A percentile compares a stretch with the other conserved stretches of the same genome.
phyloP scores from a whole-genome alignment of 1,140 invertebrate species.

The Drosophila bocqueti region DNA sequence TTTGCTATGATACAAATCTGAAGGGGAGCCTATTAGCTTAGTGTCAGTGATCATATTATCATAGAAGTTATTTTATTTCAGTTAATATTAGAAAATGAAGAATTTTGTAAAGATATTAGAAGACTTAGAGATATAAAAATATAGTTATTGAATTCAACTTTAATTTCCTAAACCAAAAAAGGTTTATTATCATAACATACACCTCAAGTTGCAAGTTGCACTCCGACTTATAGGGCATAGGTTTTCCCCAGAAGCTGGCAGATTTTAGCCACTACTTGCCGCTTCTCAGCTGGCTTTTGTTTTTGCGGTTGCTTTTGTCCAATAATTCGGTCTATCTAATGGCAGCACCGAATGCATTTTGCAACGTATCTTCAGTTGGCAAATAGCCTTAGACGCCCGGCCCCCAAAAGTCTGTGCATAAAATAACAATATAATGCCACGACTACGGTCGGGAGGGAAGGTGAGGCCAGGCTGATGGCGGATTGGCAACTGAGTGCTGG shows the following conservation, averaged over 20 bases:
- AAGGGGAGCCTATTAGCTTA: not conserved
- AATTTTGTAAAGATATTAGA: not conserved
- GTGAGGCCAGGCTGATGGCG: not conserved
- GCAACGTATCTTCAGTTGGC: conserved; percentile 77
- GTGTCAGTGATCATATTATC: too few relatives aligned
- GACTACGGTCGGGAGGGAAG: conserved; percentile 40
- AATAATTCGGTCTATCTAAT: conserved; percentile 82
- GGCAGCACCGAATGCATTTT: conserved; percentile 75
- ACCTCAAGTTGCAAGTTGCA: not conserved
- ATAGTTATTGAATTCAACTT: not conserved
- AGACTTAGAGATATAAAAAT: fast-evolving
- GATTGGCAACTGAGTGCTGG: conserved; percentile 34
- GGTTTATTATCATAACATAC: not conserved
- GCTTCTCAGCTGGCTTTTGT: conserved; percentile 63
- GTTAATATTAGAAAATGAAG: not conserved
- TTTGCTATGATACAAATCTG: too few relatives aligned
- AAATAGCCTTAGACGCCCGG: conserved; percentile 76
- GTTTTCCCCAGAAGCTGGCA: not conserved
- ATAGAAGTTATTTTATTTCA: not conserved
- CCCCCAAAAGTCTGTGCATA: conserved; percentile 73
- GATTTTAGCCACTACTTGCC: conserved; percentile 7
- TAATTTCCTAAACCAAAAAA: not conserved
- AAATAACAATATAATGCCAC: conserved; percentile 81
- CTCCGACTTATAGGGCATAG: conserved; percentile 31
- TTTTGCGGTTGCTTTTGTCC: conserved; percentile 72